Evolutionary conservation across 2,888 invertebrate genomes (phyloP).

Genomic region (Torymus aiolomorphi): DNA sequence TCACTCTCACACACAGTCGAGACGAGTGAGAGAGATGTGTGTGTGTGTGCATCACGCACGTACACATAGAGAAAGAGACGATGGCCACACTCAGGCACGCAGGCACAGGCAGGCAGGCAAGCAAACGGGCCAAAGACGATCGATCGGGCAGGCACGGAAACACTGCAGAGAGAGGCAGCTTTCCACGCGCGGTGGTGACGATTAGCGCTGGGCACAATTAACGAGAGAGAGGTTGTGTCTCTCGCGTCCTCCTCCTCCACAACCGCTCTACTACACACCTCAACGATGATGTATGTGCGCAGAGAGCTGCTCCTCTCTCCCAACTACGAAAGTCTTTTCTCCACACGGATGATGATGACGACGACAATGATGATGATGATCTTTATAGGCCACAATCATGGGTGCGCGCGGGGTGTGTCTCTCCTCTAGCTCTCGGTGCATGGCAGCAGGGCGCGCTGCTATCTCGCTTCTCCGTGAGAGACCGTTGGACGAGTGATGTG

Average conservation of each 20-base stretch:
- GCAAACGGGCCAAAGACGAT: too few species aligned
- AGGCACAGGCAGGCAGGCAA: too few species aligned
- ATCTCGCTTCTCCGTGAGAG: too few species aligned
- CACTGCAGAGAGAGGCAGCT: too few species aligned
- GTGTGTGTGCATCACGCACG: too few species aligned
- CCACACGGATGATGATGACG: too few species aligned
- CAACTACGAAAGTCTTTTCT: slow-evolving; percentile 10
- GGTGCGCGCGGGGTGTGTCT: not conserved
- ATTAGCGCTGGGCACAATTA: slow-evolving; percentile 58
- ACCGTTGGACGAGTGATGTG: too few species aligned
- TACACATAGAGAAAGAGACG: too few species aligned
- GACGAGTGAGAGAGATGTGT: slow-evolving; percentile 56
- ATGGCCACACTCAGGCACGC: too few species aligned
- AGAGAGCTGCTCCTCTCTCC: not conserved
- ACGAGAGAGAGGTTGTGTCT: slow-evolving; percentile 56
- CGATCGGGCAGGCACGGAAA: too few species aligned
- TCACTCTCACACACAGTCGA: slow-evolving; percentile 61
- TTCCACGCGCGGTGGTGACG: too few species aligned
- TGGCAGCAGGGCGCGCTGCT: too few species aligned
- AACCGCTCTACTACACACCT: slow-evolving; percentile 36
- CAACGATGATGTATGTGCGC: slow-evolving; percentile 35
- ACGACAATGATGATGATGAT: not conserved
- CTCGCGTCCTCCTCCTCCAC: slow-evolving; percentile 37
- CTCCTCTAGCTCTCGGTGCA: not conserved
- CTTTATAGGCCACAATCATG: not conserved